Evolutionary conservation across 2,113 vertebrate genomes (phyloP), one percentile per base, ranked within the genome.

Genomic region (Chroicocephalus ridibundus): DNA sequence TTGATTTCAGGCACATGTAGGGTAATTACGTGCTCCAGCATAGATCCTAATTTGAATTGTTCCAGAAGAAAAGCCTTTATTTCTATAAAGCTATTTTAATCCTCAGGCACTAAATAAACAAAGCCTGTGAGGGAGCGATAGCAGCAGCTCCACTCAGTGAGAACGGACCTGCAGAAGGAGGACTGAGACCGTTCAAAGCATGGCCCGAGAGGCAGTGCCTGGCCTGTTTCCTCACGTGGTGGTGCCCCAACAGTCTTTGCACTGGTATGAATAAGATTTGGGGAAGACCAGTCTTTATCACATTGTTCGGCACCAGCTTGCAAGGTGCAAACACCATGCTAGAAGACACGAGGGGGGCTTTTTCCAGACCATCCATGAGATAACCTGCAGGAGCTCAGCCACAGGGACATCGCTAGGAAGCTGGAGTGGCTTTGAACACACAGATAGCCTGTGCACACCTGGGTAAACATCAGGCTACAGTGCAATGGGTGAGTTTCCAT

Each of bases 1-100:
- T 62, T 81, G 88, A 72, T 90, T 83, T 74, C 88, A 84, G 65
- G 42, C 16, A 17, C 74, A 42, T 2, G 2, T 29, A 89, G 83
- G 55, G 75, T 92, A 94, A 89, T 86, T 71, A 55, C 29, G 13
- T 38, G 51, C 60, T 84, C 72, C 72, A 68, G 34, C 36, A 44
- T n/a, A 81, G 76, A 68, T 75, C 86, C 51, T 91, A 55, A 92
- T 94, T 92, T 68, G n/a, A 82, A 84, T 88, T 64, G 44, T 81
- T 90, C 24, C 51, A 34, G 47, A 68, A 78, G 76, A 71, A 82
- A 92, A 82, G 10, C 38, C 31, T 71, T 77, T 58, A 13, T 88
- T 82, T 89, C 81, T 68, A 4, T 29, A 21, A 77, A 78, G 55
- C 54, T 88, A 3, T 57, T 90, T 86, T 75, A 55, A 52, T 52